Percentiles rank a stretch among this genome's conserved stretches.
Conservation (phyloP, 2,113 vertebrate genomes). For the Thymallus thymallus region DNA sequence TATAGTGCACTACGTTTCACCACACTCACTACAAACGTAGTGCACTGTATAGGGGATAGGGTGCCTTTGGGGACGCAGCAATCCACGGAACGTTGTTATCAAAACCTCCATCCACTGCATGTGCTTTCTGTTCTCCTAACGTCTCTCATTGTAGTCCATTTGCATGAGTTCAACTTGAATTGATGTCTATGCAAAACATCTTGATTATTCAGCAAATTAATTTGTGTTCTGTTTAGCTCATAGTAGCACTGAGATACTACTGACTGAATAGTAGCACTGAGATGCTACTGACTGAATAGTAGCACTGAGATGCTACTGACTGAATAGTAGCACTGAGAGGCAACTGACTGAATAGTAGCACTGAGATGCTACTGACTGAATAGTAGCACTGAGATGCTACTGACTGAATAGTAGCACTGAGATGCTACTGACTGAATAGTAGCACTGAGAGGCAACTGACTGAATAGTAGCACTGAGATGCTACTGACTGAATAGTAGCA, state of each 20-base stretch:
- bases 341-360: neutral
- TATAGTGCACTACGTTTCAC: neutral
- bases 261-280: neutral
- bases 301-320: neutral
- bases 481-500: neutral
- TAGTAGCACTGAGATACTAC: neutral
- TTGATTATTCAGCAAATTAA: constrained; percentile 12
- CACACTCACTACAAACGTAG: neutral
- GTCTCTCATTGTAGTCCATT: constrained; percentile 43
- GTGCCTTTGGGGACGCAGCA: neutral
- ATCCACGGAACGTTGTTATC: neutral
- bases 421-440: neutral
- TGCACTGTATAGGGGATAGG: neutral
- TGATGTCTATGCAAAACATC: constrained; percentile 74
- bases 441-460: neutral
- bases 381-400: neutral
- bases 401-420: neutral
- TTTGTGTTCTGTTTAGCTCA: neutral
- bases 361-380: neutral
- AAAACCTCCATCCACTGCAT: neutral
- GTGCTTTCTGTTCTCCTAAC: neutral
- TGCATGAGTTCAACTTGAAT: constrained; percentile 73
- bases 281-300: neutral
- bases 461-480: neutral
- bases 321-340: neutral